Conservation (phyloP, 2,888 invertebrate genomes). For the Epinotia nisella region DNA sequence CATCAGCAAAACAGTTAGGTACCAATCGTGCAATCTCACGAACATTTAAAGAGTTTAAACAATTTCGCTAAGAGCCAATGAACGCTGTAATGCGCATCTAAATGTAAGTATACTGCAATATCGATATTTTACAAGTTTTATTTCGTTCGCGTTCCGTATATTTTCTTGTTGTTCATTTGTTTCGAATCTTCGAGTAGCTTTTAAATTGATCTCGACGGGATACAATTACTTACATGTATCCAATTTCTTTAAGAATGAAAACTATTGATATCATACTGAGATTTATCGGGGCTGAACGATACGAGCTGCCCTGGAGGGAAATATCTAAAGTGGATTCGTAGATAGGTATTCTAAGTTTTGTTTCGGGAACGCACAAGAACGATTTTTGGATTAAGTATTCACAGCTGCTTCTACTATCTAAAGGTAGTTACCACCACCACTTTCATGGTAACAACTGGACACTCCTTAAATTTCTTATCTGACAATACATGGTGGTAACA, state of each 20-base stretch:
- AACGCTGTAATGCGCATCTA: slow-evolving; percentile 22
- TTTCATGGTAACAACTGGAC: too few relatives aligned
- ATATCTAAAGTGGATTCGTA: not conserved
- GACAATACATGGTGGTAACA: too few relatives aligned
- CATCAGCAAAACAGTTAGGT: slow-evolving; percentile 8
- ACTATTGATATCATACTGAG: not conserved
- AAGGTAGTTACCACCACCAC: too few relatives aligned
- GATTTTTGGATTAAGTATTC: too few relatives aligned
- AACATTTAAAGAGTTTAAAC: slow-evolving; percentile 17
- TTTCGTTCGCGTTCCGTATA: slow-evolving; percentile 5
- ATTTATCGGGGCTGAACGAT: not conserved
- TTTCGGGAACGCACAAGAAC: too few relatives aligned
- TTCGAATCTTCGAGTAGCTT: not conserved
- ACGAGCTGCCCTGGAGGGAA: not conserved
- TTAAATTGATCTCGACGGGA: slow-evolving; percentile 11
- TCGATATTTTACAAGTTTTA: slow-evolving; percentile 28
- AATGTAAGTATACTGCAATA: slow-evolving; percentile 13
- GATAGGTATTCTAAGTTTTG: not conserved
- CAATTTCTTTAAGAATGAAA: not conserved
- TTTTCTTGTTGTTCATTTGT: slow-evolving; percentile 23
- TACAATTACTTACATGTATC: not conserved
- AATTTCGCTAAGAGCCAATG: slow-evolving; percentile 37
- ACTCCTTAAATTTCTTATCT: too few relatives aligned
- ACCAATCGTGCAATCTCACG: slow-evolving; percentile 3
- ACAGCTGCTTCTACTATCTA: too few relatives aligned